Percentiles rank a stretch among this genome's conserved stretches.
phyloP scores from a whole-genome alignment of 2,113 vertebrate species.

The Fukomys damarensis region DNA sequence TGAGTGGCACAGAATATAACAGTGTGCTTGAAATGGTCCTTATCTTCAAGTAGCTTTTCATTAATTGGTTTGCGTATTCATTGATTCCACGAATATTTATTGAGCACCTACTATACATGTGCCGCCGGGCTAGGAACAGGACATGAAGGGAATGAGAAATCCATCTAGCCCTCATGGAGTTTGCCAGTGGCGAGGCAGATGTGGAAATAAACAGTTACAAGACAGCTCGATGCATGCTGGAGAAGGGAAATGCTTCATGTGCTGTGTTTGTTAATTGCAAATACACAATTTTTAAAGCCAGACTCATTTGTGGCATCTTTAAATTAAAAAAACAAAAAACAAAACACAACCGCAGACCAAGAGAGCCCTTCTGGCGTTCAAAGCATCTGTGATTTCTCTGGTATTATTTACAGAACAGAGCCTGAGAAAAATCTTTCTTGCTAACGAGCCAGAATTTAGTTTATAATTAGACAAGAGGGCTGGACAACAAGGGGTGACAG shows the following conservation, averaged over 20 bases:
- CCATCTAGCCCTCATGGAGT: background rate
- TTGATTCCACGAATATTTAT: background rate
- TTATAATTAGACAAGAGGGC: constrained; percentile 80
- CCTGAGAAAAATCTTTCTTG: constrained; percentile 82
- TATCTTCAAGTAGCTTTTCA: background rate
- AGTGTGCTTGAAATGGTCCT: background rate
- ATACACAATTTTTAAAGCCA: constrained; percentile 29
- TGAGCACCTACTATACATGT: background rate
- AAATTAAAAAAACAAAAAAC: constrained; percentile 14
- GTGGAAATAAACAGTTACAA: background rate
- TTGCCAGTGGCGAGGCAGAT: background rate
- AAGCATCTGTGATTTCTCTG: constrained; percentile 77
- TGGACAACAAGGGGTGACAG: constrained; percentile 43
- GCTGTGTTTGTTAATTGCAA: background rate
- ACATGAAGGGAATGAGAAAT: background rate
- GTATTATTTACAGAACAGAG: constrained; percentile 80
- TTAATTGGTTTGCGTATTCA: background rate
- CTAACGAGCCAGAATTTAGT: constrained; percentile 77
- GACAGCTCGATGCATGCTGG: background rate
- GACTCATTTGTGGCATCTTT: constrained; percentile 49
- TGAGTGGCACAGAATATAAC: background rate
- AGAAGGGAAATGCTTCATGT: background rate
- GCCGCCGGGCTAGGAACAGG: background rate
- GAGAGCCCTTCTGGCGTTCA: constrained; percentile 43
- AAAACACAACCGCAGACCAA: background rate